Evolutionary conservation across 2,888 invertebrate species (phyloP), one percentile per base, ranked within the genome.

Genomic region (Drosophila neonasuta): DNA sequence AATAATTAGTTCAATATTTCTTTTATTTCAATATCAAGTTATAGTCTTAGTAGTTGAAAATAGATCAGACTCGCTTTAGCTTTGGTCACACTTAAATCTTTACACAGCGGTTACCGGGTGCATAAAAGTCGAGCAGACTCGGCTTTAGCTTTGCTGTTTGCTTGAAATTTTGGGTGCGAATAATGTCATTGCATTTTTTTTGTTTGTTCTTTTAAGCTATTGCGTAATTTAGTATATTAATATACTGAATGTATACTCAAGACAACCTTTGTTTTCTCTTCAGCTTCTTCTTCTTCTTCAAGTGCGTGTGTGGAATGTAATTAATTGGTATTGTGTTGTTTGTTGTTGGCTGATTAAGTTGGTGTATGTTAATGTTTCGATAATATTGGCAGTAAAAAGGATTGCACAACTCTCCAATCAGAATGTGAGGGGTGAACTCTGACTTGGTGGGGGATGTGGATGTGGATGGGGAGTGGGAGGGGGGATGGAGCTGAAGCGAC

Each of bases 321-420:
- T 59, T 68, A 54, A 66, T 74, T 60, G 51, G 52, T n/a, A 68
- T 64, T 73, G 60, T 69, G 57, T 46, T 57, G 44, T 48, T 45
- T 45, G 59, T 59, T 44, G 50, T 65, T 67, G 41, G 41, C 54
- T 66, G 60, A 80, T 84, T 81, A 66, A 75, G 68, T 84, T 58
- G 62, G 59, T 66, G 61, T 71, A 54, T 78, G 24, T 84, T 70
- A 52, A 63, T 75, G 60, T 62, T 39, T 44, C 20, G 48, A 45
- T 41, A 41, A 70, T 73, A 66, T 54, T 61, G 63, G 20, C 39
- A 41, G 29, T 50, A 30, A 32, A 56, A 49, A 45, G 65, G 52
- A 63, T 69, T 72, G 67, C 56, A 66, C 65, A 67, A 58, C 48
- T 29, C 32, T 29, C 36, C 13, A 39, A 15, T 45, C 46, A n/a